A percentile compares a stretch with the other conserved stretches of the same genome.
Conservation (phyloP, 2,797 vertebrate species). For the Sarcoramphus papa region DNA sequence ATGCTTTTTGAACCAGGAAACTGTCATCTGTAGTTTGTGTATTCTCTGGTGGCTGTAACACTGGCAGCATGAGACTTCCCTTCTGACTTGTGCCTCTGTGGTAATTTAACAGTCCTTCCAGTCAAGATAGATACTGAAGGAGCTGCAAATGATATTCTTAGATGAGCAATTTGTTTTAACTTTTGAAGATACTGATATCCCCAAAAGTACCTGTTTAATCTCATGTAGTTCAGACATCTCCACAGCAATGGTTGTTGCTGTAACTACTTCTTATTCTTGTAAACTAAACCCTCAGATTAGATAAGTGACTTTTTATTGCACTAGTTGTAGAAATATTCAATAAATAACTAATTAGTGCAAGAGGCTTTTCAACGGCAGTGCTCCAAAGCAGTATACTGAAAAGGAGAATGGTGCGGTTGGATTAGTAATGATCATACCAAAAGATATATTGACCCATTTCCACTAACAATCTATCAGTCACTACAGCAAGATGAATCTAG, state of each 20-base stretch:
- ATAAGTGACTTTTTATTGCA: background rate
- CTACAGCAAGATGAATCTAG: background rate
- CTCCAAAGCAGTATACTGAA: background rate
- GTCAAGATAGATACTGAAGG: background rate
- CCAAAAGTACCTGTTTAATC: background rate
- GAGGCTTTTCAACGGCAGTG: background rate
- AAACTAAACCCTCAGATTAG: background rate
- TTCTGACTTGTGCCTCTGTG: background rate
- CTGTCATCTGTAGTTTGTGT: background rate
- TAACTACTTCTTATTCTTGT: background rate
- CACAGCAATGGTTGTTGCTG: background rate
- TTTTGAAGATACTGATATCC: background rate
- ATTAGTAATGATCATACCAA: background rate
- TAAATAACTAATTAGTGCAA: background rate
- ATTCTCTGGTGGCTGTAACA: background rate
- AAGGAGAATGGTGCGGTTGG: background rate
- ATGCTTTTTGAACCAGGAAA: background rate
- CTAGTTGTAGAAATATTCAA: background rate
- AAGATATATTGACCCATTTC: background rate
- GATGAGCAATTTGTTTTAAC: background rate
- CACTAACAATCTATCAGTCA: background rate
- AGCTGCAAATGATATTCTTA: background rate
- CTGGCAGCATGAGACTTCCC: background rate
- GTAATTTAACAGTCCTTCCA: background rate
- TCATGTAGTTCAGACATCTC: background rate